Evolutionary conservation across 2,113 vertebrate species (phyloP).

Genomic region (Oncorhynchus masou): DNA sequence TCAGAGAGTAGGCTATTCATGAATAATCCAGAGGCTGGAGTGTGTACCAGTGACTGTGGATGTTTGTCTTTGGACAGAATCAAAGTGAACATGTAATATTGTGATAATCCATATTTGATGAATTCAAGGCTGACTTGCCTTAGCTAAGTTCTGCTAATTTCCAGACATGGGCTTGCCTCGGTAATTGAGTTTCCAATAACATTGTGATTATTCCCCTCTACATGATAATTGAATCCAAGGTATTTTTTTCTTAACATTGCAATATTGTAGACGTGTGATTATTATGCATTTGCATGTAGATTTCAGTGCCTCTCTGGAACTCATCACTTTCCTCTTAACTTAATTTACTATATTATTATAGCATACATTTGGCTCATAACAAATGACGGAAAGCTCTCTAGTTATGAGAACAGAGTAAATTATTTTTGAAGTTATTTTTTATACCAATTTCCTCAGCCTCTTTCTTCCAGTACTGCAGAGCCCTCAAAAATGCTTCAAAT

Average conservation of each 20-base stretch:
- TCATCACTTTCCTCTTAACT: constrained; percentile 97
- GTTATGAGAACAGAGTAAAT: constrained; percentile 77
- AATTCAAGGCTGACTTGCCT: constrained; percentile 98
- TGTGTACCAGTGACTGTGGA: constrained; percentile 89
- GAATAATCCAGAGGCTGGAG: constrained; percentile 98
- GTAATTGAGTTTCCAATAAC: constrained; percentile 99
- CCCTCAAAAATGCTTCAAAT: constrained; percentile 21
- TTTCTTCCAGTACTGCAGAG: constrained; percentile 58
- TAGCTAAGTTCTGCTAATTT: constrained; percentile 99
- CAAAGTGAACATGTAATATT: constrained; percentile 99
- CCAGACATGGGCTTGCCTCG: constrained; percentile 92
- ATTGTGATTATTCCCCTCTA: constrained; percentile 99
- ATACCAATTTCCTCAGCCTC: constrained; percentile 64
- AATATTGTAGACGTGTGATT: constrained; percentile 99
- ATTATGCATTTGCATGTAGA: constrained; percentile 99
- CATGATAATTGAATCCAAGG: constrained; percentile 99
- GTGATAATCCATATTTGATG: constrained; percentile 99
- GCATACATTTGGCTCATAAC: constrained; percentile 91
- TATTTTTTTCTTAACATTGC: constrained; percentile 89
- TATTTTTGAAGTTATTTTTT: constrained; percentile 77
- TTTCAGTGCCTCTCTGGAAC: constrained; percentile 91
- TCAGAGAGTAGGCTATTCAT: constrained; percentile 95
- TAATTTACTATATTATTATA: constrained; percentile 98
- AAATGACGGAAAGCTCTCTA: constrained; percentile 73
- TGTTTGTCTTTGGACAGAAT: constrained; percentile 99